Percentiles rank a stretch among this genome's conserved stretches.
These are phyloP conservation scores for Nephrotoma appendiculata DNA, from an alignment of 2,888 invertebrate species.

Conservation along the genomic window DNA sequence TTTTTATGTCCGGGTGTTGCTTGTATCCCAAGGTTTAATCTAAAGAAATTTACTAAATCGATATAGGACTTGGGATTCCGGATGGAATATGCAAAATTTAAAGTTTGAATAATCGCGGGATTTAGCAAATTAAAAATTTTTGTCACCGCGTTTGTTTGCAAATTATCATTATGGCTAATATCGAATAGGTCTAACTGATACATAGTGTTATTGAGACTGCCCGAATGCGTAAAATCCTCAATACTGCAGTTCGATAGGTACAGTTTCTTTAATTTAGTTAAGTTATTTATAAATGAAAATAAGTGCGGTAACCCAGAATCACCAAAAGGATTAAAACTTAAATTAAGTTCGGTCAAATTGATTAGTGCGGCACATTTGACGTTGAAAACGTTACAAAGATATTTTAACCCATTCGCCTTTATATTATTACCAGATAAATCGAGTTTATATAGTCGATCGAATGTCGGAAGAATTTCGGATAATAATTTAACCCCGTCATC, in stretches of 20 bases:
- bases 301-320: slow-evolving; percentile 35
- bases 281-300: slow-evolving; percentile 25
- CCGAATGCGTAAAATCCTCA: no score
- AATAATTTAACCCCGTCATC: slow-evolving; percentile 47
- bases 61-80: background rate
- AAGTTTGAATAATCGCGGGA: slow-evolving; percentile 36
- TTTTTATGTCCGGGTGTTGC: slow-evolving; percentile 21
- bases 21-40: slow-evolving; percentile 30
- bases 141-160: slow-evolving; percentile 35
- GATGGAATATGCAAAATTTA: slow-evolving; percentile 33
- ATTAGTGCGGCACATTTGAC: slow-evolving; percentile 29
- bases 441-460: slow-evolving; percentile 42
- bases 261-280: slow-evolving; percentile 26
- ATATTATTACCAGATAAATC: slow-evolving; percentile 52
- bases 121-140: slow-evolving; percentile 40
- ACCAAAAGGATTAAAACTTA: slow-evolving; percentile 58
- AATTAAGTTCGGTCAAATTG: slow-evolving; percentile 43
- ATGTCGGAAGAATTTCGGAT: slow-evolving; percentile 40
- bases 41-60: background rate
- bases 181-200: slow-evolving; percentile 42
- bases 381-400: slow-evolving; percentile 35
- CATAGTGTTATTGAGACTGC: no score
- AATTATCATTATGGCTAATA: slow-evolving; percentile 50
- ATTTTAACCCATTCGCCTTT: slow-evolving; percentile 41
- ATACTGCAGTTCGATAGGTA: slow-evolving; percentile 31